Evolutionary conservation across 53 echinoderm and acorn worm species (phyloP).

Genomic region (Luidia sarsii): DNA sequence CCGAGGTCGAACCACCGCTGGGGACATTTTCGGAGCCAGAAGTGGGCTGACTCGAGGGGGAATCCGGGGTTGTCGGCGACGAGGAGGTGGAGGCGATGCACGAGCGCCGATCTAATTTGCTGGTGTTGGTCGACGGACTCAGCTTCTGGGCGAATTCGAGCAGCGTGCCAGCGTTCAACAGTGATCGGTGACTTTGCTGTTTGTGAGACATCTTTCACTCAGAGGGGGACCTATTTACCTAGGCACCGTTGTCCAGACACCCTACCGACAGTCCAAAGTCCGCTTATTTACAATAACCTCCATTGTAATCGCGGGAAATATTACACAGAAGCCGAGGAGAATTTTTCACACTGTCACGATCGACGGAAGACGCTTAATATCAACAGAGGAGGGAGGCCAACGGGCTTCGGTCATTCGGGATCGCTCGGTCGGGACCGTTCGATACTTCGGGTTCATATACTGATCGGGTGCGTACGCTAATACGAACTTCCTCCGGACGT

Average conservation of each 20-base stretch:
- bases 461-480: too few relatives aligned
- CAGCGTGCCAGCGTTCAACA: conserved; percentile 13
- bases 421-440: too few relatives aligned
- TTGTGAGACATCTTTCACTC: conserved; percentile 28
- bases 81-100: not conserved
- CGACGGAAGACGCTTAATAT: too few relatives aligned
- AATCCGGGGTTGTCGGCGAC: not conserved
- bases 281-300: not conserved
- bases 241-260: not conserved
- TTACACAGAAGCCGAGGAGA: too few relatives aligned
- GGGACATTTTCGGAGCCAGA: not conserved
- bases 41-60: not conserved
- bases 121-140: conserved; percentile 2
- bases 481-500: too few relatives aligned
- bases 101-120: not conserved
- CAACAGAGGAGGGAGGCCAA: too few relatives aligned
- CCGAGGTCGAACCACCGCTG: not conserved
- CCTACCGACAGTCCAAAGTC: conserved; percentile 13
- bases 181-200: conserved; percentile 23
- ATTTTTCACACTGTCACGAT: too few relatives aligned
- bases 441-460: too few relatives aligned
- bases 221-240: not conserved
- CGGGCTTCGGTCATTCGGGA: too few relatives aligned
- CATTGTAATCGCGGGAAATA: too few relatives aligned
- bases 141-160: conserved; percentile 37